phyloP scores from a whole-genome alignment of 2,797 vertebrate genomes.

The Prionace glauca region DNA sequence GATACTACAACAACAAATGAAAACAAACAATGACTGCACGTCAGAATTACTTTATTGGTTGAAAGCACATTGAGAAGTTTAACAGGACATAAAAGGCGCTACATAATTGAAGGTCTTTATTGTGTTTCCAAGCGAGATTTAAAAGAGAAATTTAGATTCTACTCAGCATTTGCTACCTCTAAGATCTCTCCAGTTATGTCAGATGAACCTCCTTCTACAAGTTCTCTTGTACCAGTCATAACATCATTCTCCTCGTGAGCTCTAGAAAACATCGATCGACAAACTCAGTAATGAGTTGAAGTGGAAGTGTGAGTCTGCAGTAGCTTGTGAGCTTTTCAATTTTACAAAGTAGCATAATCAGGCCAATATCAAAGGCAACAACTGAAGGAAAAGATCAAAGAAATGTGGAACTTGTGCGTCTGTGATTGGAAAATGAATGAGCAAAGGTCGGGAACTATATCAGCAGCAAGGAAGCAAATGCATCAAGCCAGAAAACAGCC shows the following conservation, averaged over 20 bases:
- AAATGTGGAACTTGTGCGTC: not conserved
- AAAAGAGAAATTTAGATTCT: not conserved
- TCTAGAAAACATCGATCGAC: not conserved
- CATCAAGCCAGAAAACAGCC: not conserved
- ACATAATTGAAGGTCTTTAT: not conserved
- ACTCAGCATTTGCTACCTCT: not conserved
- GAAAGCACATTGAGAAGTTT: not conserved
- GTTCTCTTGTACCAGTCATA: not conserved
- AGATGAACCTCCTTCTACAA: not conserved
- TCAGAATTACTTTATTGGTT: not conserved
- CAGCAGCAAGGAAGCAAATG: not conserved
- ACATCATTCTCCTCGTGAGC: not conserved
- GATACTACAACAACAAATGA: not conserved
- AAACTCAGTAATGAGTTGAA: not conserved
- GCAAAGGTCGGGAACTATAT: not conserved
- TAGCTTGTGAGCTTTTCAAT: not conserved
- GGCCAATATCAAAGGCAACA: not conserved
- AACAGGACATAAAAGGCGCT: not conserved
- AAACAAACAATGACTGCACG: not conserved
- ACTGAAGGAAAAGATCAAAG: conserved; percentile 9
- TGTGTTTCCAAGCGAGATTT: not conserved
- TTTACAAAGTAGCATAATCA: not conserved
- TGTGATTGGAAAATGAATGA: conserved; percentile 13
- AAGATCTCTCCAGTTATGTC: not conserved
- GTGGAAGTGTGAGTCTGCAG: not conserved